Conservation (phyloP, 2,888 invertebrate species). For the Hyalella azteca region DNA sequence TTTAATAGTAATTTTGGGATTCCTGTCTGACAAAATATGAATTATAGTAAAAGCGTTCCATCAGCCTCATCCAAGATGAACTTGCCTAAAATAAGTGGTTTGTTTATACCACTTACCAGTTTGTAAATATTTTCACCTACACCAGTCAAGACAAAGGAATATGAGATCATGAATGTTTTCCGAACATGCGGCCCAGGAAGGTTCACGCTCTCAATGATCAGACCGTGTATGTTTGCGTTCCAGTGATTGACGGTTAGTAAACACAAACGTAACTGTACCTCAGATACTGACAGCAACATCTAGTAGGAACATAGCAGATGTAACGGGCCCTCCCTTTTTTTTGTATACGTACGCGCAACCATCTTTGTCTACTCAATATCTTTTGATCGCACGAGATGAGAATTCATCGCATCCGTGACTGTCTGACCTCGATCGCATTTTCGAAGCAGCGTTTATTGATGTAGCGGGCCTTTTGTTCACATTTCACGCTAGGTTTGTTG, state of each 20-base stretch:
- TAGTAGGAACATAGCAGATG: not conserved
- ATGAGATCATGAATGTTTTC: too few species aligned
- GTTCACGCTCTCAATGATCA: too few species aligned
- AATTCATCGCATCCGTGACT: slow-evolving; percentile 1
- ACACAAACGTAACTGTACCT: not conserved
- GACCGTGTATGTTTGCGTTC: slow-evolving; percentile 29
- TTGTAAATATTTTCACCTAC: too few species aligned
- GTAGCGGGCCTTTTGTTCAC: not conserved
- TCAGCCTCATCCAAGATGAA: too few species aligned
- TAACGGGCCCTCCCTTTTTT: slow-evolving; percentile 11
- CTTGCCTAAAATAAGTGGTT: too few species aligned
- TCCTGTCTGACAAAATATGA: too few species aligned
- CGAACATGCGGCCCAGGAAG: too few species aligned
- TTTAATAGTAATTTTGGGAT: too few species aligned
- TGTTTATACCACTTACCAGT: too few species aligned
- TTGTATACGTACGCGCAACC: not conserved
- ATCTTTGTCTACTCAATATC: slow-evolving; percentile 16
- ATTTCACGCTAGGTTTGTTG: not conserved
- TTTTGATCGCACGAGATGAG: slow-evolving; percentile 24
- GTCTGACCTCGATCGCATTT: slow-evolving; percentile 8
- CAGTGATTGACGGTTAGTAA: slow-evolving; percentile 11
- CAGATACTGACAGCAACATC: not conserved
- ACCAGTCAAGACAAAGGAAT: too few species aligned
- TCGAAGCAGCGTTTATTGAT: not conserved
- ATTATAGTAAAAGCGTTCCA: too few species aligned